Conservation (phyloP, 2,797 vertebrate species). For the Sternotherus odoratus region DNA sequence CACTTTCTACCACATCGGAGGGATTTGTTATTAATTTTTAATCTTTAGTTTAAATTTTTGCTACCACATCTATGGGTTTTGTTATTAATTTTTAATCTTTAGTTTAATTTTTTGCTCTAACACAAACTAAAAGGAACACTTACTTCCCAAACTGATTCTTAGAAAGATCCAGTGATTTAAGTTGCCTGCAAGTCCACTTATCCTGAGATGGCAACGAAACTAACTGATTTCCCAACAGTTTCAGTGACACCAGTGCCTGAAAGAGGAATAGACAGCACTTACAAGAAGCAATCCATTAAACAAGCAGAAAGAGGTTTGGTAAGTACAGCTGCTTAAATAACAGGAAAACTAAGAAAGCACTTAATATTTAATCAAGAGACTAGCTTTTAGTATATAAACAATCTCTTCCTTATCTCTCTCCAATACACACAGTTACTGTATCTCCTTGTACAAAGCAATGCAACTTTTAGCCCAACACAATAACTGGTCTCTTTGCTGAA, state of each 20-base stretch:
- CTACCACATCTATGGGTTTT: too few species aligned
- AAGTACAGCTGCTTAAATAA: slow-evolving; percentile 27
- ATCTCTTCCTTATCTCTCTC: slow-evolving; percentile 23
- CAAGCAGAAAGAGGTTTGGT: slow-evolving; percentile 4
- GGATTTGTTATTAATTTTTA: slow-evolving; percentile 40
- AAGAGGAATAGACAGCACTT: slow-evolving; percentile 44
- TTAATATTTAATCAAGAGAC: slow-evolving; percentile 62
- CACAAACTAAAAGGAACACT: slow-evolving; percentile 64
- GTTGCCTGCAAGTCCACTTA: slow-evolving; percentile 91
- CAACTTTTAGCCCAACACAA: slow-evolving; percentile 26
- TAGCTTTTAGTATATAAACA: slow-evolving; percentile 54
- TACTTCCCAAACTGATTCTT: slow-evolving; percentile 95
- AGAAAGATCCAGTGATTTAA: slow-evolving; percentile 93
- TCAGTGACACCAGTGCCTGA: slow-evolving; percentile 88
- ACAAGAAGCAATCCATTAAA: slow-evolving; percentile 18
- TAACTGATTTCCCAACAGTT: slow-evolving; percentile 91
- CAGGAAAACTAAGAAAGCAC: slow-evolving; percentile 57
- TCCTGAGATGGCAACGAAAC: slow-evolving; percentile 83
- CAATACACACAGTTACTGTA: slow-evolving; percentile 39
- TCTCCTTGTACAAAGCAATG: slow-evolving; percentile 18
- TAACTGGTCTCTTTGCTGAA: slow-evolving; percentile 60
- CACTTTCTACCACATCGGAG: slow-evolving; percentile 2
- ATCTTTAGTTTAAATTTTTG: slow-evolving; percentile 38
- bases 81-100: slow-evolving; percentile 56
- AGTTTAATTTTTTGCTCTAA: slow-evolving; percentile 2